These are phyloP conservation scores for Rhinophrynus dorsalis DNA, from an alignment of 2,797 vertebrate genomes.

Conservation along the genomic window DNA sequence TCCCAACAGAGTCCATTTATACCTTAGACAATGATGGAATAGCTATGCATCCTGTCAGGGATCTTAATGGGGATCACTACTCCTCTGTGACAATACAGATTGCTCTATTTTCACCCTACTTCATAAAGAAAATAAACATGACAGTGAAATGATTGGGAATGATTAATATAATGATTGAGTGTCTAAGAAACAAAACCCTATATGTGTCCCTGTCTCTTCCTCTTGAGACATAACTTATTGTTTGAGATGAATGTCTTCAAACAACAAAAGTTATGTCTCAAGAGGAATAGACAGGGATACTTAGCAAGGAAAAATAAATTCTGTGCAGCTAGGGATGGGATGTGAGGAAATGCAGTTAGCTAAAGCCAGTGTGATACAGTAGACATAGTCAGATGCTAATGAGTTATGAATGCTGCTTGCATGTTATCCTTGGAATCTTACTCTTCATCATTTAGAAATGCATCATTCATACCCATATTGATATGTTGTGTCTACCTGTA, in stretches of 20 bases:
- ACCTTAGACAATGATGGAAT: slow-evolving; percentile 9
- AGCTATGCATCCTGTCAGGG: neutral
- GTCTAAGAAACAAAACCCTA: no score
- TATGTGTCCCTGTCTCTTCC: no score
- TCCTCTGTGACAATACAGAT: slow-evolving; percentile 28
- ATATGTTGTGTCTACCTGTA: no score
- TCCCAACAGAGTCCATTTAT: neutral
- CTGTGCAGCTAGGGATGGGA: no score
- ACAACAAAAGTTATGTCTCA: neutral
- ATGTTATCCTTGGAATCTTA: no score
- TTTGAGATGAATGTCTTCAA: neutral
- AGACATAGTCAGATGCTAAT: no score
- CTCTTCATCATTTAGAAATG: no score
- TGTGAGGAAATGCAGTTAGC: no score
- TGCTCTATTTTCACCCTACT: slow-evolving; percentile 19
- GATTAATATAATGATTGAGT: slow-evolving; percentile 29
- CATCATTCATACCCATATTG: no score
- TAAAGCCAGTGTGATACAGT: no score
- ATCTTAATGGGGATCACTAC: slow-evolving; percentile 6
- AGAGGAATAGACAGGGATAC: neutral
- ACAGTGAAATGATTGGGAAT: slow-evolving; percentile 8
- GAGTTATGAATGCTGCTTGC: no score
- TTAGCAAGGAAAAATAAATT: neutral
- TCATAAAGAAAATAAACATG: slow-evolving; percentile 7
- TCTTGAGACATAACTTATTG: no score